Evolutionary conservation across 2,888 invertebrate species (phyloP), one percentile per base, ranked within the genome.

Genomic region (Actias luna): DNA sequence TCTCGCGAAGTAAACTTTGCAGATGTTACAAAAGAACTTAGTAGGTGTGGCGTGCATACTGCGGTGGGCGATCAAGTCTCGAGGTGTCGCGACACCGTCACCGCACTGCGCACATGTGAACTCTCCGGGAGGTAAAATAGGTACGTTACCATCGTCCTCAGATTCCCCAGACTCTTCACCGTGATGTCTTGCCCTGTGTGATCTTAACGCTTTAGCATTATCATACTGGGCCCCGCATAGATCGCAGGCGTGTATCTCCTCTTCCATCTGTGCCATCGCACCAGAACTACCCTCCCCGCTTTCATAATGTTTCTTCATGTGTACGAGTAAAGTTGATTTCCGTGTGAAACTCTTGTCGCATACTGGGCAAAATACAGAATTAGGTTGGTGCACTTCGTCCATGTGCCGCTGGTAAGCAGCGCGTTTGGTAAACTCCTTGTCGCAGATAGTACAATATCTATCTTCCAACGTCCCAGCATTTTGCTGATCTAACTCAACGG

Each of bases 291-390:
- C 84, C 64, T 89, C 84, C 4, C 88, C 89, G 25, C 91, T 78
- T 33, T 89, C 90, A 75, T 94, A 94, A 70, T 94, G 94, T 69
- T 93, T 90, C 73, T 94, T 93, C 82, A 95, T 93, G 74, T 95
- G 95, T 58, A 94, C 93, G 39, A 94, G 93, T 31, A 95, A 80
- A 0, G 94, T 94, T 7, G 95, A 94, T 75, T 94, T 93, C 42
- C 94, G 91, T 2, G 94, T 94, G 74, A 95, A 95, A 62, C 93
- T 92, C 70, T 94, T 94, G 58, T 93, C 93, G 76, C 95, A 95
- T 4, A 94, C 91, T 8, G 93, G 94, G 73, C 95, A 95, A 61
- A 93, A 94, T 31, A 92, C 92, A 0, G 92, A 92, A 67, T 92
- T 93, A 14, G 89, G 93, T 67, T 89, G 92, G 69, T 94, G 94